phyloP scores from a whole-genome alignment of 2,797 vertebrate genomes.

The Tolypeutes matacus region DNA sequence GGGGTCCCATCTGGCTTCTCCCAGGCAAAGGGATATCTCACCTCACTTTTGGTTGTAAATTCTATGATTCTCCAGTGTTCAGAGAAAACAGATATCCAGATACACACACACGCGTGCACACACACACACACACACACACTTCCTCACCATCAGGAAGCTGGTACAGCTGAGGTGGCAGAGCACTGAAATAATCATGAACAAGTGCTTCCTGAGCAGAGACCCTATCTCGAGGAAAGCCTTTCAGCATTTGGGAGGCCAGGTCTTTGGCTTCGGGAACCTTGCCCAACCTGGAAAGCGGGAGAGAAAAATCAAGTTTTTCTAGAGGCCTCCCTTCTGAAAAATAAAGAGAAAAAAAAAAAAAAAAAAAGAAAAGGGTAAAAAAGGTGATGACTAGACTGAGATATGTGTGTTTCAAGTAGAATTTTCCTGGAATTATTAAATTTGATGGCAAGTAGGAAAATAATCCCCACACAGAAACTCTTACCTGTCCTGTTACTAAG shows the following conservation, averaged over 20 bases:
- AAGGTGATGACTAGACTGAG: neutral
- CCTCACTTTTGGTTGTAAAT: constrained; percentile 17
- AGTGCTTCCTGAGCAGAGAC: constrained; percentile 90
- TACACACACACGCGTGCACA: neutral
- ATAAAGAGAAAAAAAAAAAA: neutral
- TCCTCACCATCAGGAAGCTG: constrained; percentile 92
- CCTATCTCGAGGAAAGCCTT: constrained; percentile 87
- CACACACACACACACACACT: neutral
- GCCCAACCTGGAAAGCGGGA: constrained; percentile 88
- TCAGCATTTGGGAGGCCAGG: constrained; percentile 92
- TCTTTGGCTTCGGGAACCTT: constrained; percentile 92
- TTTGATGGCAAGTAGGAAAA: neutral
- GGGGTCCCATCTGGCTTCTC: neutral
- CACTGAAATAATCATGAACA: constrained; percentile 92
- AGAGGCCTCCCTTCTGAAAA: constrained; percentile 31
- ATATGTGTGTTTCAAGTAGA: neutral
- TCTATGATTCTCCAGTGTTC: neutral
- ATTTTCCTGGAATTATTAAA: neutral
- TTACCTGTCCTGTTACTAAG: neutral
- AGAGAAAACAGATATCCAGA: neutral
- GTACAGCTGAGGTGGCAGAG: constrained; percentile 91
- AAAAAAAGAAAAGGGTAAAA: neutral
- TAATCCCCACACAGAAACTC: neutral
- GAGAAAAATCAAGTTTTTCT: constrained; percentile 29
- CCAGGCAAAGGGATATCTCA: neutral